Conservation (phyloP, 2,797 vertebrate species). For the Ctenochaetus hawaiiensis region DNA sequence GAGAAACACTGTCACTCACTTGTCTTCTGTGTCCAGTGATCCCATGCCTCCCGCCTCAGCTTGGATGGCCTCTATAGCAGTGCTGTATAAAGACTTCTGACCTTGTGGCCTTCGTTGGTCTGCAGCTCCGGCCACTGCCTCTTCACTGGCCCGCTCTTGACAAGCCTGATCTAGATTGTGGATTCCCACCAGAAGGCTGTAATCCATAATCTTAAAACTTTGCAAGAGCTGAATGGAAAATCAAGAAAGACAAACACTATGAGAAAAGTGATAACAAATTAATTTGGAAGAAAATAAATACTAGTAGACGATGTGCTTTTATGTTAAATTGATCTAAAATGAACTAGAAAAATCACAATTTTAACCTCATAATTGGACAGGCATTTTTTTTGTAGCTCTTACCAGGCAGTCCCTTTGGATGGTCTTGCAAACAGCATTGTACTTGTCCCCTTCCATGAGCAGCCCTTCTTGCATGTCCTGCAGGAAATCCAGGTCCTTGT, state of each 20-base stretch:
- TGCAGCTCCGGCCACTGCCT: constrained; percentile 38
- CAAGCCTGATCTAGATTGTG: constrained; percentile 91
- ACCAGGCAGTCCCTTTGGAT: constrained; percentile 96
- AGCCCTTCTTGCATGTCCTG: constrained; percentile 90
- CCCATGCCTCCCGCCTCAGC: constrained; percentile 87
- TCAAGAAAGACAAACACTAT: constrained; percentile 1
- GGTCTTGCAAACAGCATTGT: constrained; percentile 93
- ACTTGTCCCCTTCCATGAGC: constrained; percentile 89
- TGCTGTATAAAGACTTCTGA: constrained; percentile 95
- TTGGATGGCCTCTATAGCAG: constrained; percentile 95
- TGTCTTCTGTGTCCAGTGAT: constrained; percentile 88
- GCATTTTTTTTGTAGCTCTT: constrained; percentile 50
- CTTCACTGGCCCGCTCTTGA: constrained; percentile 76
- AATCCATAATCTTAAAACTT: constrained; percentile 99
- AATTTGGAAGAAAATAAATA: neutral
- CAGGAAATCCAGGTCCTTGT: constrained; percentile 95
- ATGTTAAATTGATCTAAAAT: neutral
- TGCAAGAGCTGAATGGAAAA: constrained; percentile 88
- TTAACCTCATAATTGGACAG: neutral
- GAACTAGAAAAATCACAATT: neutral
- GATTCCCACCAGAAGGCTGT: constrained; percentile 93
- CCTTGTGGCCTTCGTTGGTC: constrained; percentile 86
- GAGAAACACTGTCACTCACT: constrained; percentile 82
- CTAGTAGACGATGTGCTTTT: neutral
- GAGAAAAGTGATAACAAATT: neutral